Base-by-base conservation (phyloP, 2,113 vertebrate species). In the Varanus salvator region DNA sequence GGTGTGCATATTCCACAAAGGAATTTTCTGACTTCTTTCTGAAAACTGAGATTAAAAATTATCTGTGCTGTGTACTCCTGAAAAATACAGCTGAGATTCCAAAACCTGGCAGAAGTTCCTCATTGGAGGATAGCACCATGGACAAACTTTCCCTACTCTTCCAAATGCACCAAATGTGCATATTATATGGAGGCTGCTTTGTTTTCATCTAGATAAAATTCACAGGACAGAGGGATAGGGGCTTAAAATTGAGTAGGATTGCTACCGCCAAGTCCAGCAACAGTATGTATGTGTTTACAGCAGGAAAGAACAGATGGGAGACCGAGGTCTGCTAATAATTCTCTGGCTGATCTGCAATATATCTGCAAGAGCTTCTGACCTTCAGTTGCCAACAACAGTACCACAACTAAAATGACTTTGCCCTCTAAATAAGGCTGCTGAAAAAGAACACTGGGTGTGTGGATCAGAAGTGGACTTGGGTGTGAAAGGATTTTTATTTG, bases 11-110 rank as follows among this genome's bases (percentile, higher is more conserved):
- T 88, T 27, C 34, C 81, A 50, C 44, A 17, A 66, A 90, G 31
- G 48, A 38, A 54, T n/a, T 85, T 89, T 83, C 84, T 60, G 69
- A 9, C 50, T 82, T 64, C 75, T 72, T 78, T 94, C 78, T 78
- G 87, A 89, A 88, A 91, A 38, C 4, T 66, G 44, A 80, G 77
- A 69, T 57, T 6, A 0, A 5, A 1, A 64, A 1, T 74, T 38
- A 68, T 88, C 84, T 74, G 19, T 1, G 38, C 9, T 84, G 68
- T 38, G 52, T 21, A 81, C 29, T 34, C 8, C 14, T 86, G 91
- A 23, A 44, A 4, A 92, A 48, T 8, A 91, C n/a, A 52, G 34
- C 66, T 90, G 48, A 83, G 68, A 68, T 64, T 86, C 52, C 80
- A 34, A 2, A 0, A 48, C 57, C 48, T 38, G 82, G 69, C 75